Base-by-base conservation (phyloP, 2,113 vertebrate genomes). In the Poeciliopsis turrubarensis region DNA sequence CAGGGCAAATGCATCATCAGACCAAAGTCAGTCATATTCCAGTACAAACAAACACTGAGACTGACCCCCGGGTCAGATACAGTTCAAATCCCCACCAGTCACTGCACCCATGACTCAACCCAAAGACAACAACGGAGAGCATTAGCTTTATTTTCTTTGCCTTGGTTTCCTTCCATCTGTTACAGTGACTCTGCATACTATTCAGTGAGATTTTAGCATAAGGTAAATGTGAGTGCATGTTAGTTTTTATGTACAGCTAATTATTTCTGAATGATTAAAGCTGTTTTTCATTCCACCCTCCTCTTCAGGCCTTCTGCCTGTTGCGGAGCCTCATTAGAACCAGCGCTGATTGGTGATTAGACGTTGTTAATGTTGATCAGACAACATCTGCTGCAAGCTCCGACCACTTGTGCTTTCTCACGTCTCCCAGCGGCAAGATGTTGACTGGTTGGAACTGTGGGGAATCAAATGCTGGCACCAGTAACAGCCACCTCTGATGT, bases 1-100 rank as follows among this genome's bases (percentile, higher is more conserved):
- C 85, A 66, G 87, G 81, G 85, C 85, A 88, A 90, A 91, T 90
- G 87, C 87, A 91, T 91, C 89, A 89, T 90, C 86, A 86, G 78
- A 87, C 83, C 82, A 85, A 84, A 89, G 83, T 90, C 90, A 82
- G 81, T 92, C 86, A 81, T 85, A 87, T 86, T 93, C 87, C 89
- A 92, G 91, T 68, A 84, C 83, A 92, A 93, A 92, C 91, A 93
- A 90, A 87, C 85, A 75, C 75, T 34, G 73, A 44, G 77, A 73
- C 75, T 88, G 89, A 89, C 83, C 89, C 75, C 1, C 15, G 15
- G 84, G 89, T 91, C 85, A 41, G 71, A 77, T 88, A 89, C 87
- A 88, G 87, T 91, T 91, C 87, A 91, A 72, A 30, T 47, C 85
- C 80, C 85, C 83, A 80, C 37, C 78, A 81, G 77, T 87, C 89